Base-by-base conservation (phyloP, 2,888 invertebrate genomes). In the Agonopterix alstromeriana region DNA sequence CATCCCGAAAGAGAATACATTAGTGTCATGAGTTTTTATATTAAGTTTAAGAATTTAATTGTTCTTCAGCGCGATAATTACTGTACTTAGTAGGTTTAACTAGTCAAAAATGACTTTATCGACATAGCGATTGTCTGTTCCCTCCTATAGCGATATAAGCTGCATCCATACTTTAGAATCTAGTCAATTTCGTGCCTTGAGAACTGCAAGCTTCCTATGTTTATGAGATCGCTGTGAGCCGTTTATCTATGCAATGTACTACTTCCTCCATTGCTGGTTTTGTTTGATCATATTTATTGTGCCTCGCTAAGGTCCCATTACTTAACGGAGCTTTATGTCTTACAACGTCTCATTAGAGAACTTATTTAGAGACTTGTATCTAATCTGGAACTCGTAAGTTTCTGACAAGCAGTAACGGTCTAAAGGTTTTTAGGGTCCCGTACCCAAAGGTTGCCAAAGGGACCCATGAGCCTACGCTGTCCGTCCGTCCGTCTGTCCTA, bases 221-320 rank as follows among this genome's bases (percentile, higher is more conserved):
- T 83, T 82, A 84, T 76, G 77, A 67, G 68, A 62, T 63, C 67
- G 61, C 60, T 55, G 60, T 55, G 52, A 59, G 64, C 65, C 70
- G 73, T 82, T 77, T 80, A 80, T 83, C 82, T 80, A 77, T 79
- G 71, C 82, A 78, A 82, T 67, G 65, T 79, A 83, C 72, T 73
- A 73, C 83, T 82, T 85, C 84, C 84, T 77, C 68, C 55, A 69
- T 68, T 65, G 70, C 72, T 27, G 27, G 76, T 82, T 84, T 80
- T 76, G 80, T 78, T 79, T 72, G 73, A 79, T 81, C 77, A 82
- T 80, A 81, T 85, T 85, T 85, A 83, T 82, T 42, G 70, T 70
- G 63, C 61, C 63, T 65, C 43, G 64, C 65, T 63, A 64, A 64
- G 57, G 67, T 69, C 57, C 67, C 72, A 82, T 83, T 79, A 82